Base-by-base conservation (phyloP, 2,888 invertebrate species). In the Xiphydria camelus region DNA sequence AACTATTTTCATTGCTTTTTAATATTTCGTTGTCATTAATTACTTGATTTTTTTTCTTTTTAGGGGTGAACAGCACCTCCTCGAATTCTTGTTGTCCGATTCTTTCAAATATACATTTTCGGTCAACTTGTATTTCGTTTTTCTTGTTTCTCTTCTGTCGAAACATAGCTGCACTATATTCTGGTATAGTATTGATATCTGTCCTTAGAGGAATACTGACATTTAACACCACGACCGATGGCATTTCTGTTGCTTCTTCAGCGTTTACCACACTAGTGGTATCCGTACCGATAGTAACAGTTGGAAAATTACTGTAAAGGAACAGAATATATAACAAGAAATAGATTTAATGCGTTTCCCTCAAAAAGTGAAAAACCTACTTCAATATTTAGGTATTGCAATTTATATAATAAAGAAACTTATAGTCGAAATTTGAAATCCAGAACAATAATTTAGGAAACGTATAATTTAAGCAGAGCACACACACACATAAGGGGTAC, bases 201-300 rank as follows among this genome's bases (percentile, higher is more conserved):
- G 59, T 61, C 22, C 63, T 45, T 10, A 66, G 48, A 6, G 61
- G 53, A n/a, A 63, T 66, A 20, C 62, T 58, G 25, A 66, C 49
- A 18, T 68, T 54, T 10, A 64, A 51, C 9, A 71, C 61, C 20
- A 62, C 45, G 15, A 84, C 78, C 1, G 85, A 82, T 2, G 87
- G 85, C 35, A 86, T 68, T 73, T 89, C 89, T 62, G 85, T 82
- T 51, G 89, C 89, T 70, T 90, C 90, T 64, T 89, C 89, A 0
- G 87, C 89, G 60, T 80, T 82, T 7, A 79, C 76, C 9, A 84
- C 59, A 2, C 77, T 67, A 2, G 76, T 76, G 3, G 74, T 76
- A 50, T 81, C 82, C 0, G 75, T 75, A 26, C 76, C 76, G 41
- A 70, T 59, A 25, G 70, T 63, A 20, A 65, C 59, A 7, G 62